These are phyloP conservation scores for Ctenochaetus hawaiiensis DNA, from an alignment of 2,797 vertebrate species.

Conservation along the genomic window DNA sequence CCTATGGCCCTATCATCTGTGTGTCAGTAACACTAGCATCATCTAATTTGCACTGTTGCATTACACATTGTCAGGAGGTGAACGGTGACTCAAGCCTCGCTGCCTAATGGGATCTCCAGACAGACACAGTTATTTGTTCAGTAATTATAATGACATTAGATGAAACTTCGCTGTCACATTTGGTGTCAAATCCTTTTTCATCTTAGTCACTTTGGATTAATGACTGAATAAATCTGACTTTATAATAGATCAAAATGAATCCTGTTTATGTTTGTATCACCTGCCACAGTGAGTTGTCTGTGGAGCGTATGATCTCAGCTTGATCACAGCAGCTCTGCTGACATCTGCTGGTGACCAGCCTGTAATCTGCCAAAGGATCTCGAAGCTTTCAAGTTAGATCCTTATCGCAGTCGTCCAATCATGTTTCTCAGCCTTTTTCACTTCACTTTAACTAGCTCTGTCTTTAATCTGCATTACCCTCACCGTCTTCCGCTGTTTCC, in stretches of 20 bases:
- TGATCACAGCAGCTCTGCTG: constrained; percentile 74
- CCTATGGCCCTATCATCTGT: constrained; percentile 46
- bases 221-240: constrained; percentile 52
- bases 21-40: constrained; percentile 53
- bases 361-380: constrained; percentile 65
- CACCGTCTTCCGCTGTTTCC: constrained; percentile 60
- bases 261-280: constrained; percentile 56
- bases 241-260: constrained; percentile 41
- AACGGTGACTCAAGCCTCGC: constrained; percentile 45
- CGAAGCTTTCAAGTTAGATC: constrained; percentile 62
- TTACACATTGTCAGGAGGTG: constrained; percentile 60
- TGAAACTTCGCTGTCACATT: constrained; percentile 51
- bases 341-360: constrained; percentile 74
- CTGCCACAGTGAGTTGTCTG: constrained; percentile 56
- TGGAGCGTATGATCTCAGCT: constrained; percentile 58
- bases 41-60: constrained; percentile 61
- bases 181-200: constrained; percentile 16
- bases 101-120: constrained; percentile 59
- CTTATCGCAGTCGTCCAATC: constrained; percentile 63
- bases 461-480: constrained; percentile 65
- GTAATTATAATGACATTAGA: constrained; percentile 61
- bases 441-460: constrained; percentile 49
- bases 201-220: constrained; percentile 48
- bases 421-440: constrained; percentile 48
- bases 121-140: constrained; percentile 57